Conservation (phyloP, 2,113 vertebrate genomes). For the Chiloscyllium plagiosum region DNA sequence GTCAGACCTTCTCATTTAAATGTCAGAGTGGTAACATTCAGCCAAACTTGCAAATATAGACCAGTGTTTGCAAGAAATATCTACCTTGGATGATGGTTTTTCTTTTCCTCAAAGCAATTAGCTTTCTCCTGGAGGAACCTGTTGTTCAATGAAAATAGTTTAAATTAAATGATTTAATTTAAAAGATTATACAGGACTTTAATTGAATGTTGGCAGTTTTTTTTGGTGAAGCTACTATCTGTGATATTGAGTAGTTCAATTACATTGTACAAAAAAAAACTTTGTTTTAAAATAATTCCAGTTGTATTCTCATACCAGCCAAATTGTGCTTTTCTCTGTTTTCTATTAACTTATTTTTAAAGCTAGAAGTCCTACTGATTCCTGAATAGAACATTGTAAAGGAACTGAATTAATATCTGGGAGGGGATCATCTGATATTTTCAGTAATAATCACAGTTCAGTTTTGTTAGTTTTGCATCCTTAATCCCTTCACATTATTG, state of each 20-base stretch:
- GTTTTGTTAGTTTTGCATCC: background rate
- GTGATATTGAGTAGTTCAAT: background rate
- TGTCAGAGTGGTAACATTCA: background rate
- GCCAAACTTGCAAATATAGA: background rate
- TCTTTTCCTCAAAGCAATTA: background rate
- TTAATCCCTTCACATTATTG: background rate
- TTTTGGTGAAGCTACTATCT: background rate
- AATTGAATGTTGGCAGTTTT: background rate
- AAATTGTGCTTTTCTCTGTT: background rate
- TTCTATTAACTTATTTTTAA: background rate
- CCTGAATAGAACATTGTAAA: background rate
- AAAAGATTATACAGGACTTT: background rate
- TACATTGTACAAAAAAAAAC: background rate
- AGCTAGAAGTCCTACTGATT: background rate
- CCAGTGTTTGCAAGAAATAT: no score
- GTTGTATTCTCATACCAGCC: background rate
- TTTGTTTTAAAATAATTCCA: background rate
- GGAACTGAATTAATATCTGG: background rate
- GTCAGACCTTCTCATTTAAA: background rate
- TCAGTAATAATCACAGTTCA: background rate
- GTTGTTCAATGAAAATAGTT: background rate
- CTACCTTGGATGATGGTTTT: background rate
- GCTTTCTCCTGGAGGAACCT: background rate
- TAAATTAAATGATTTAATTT: background rate
- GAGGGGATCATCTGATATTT: background rate